phyloP scores from a whole-genome alignment of 2,888 invertebrate species.

The Cryptocheilus praepositus region DNA sequence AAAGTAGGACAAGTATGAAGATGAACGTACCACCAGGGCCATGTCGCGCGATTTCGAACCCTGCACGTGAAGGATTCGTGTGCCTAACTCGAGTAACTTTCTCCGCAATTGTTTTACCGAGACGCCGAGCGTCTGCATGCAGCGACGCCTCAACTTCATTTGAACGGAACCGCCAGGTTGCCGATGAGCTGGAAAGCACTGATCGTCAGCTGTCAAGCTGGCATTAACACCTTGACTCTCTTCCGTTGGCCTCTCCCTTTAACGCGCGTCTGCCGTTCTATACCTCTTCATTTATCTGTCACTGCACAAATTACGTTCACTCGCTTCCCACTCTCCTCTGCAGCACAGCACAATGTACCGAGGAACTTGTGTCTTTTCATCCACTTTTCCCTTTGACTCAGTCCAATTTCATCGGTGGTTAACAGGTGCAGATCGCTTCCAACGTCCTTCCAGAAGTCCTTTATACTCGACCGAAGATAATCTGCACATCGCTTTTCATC shows the following conservation, averaged over 20 bases:
- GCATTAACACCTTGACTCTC: conserved; percentile 51
- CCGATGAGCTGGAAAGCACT: conserved; percentile 64
- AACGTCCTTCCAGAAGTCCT: no score
- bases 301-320: neutral
- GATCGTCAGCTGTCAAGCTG: conserved; percentile 67
- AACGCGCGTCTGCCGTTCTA: neutral
- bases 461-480: no score
- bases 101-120: conserved; percentile 72
- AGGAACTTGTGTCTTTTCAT: no score
- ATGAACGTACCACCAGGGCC: conserved; percentile 71
- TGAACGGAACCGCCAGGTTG: conserved; percentile 73
- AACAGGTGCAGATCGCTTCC: no score
- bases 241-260: conserved; percentile 10
- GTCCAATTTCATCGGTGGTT: no score
- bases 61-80: conserved; percentile 71
- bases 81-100: conserved; percentile 70
- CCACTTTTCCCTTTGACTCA: neutral
- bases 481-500: no score
- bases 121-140: conserved; percentile 74
- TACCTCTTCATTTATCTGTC: conserved; percentile 20
- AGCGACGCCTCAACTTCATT: conserved; percentile 74
- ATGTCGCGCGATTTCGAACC: conserved; percentile 70
- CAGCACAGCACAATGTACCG: no score
- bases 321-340: neutral
- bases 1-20: no score